Base-by-base conservation (phyloP, 1,140 invertebrate genomes). In the Pygmarrhopalites habei region DNA sequence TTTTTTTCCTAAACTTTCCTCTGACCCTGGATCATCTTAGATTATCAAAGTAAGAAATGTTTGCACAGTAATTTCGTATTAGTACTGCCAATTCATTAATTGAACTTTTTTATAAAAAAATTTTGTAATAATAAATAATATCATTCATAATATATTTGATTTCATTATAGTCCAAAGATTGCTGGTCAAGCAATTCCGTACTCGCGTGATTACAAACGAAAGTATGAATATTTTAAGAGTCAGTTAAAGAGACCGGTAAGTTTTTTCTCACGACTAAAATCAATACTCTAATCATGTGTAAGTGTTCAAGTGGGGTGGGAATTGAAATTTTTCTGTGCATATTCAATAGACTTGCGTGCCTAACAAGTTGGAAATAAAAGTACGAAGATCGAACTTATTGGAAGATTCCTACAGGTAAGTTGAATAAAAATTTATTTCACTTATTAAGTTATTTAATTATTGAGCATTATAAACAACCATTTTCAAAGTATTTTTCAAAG, bases 361-460 rank as follows among this genome's bases (percentile, higher is more conserved):
- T 64, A 97, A 96, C 77, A 99, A 98, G 80, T 91, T 97, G 79
- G 95, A 98, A 79, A 94, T 98, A 70, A 96, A 95, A 81, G 88
- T 85, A 25, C 83, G 87, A 49, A 79, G 96, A 67, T 84, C 83
- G 70, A 89, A 89, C 62, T 93, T 99, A 70, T 80, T 99, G 65
- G 96, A 99, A 79, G 95, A 98, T 77, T 98, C 95, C 1, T 92
- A 89, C 77, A n/a, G n/a, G n/a, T n/a, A n/a, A n/a, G n/a, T n/a
- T n/a, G n/a, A n/a, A n/a, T n/a, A n/a, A n/a, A n/a, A n/a, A n/a
- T n/a, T n/a, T n/a, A n/a, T n/a, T n/a, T n/a, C n/a, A n/a, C n/a
- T n/a, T n/a, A n/a, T n/a, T n/a, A n/a, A n/a, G n/a, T n/a, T n/a
- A n/a, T n/a, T n/a, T n/a, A n/a, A n/a, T n/a, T n/a, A n/a, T n/a